Base-by-base conservation (phyloP, 2,113 vertebrate species). In the Pygoscelis antarcticus region DNA sequence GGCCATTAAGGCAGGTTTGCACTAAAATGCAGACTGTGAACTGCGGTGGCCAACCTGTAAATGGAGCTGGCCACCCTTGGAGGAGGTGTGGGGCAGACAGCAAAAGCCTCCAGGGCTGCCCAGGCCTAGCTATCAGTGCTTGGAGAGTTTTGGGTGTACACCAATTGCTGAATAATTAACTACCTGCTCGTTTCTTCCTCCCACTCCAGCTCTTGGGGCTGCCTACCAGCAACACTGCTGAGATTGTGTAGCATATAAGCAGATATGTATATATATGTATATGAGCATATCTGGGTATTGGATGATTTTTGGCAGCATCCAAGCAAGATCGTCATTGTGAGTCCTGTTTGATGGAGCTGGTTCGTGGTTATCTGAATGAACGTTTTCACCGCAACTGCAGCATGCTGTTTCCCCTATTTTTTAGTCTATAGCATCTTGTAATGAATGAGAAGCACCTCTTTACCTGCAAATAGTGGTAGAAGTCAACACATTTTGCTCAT, bases 251-350 rank as follows among this genome's bases (percentile, higher is more conserved):
- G 19, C 51, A 25, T 29, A 57, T 4, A 7, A 75, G 40, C 12
- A 55, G 55, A 23, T 7, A 7, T 2, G 15, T 29, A 7, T 3
- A 7, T 3, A 3, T 29, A 8, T 51, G 36, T 30, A 9, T 46
- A 2, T 34, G 29, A 10, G 12, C 17, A 10, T 46, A 34, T 14
- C 68, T 38, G 47, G 10, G 44, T 57, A 29, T 30, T 7, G 1
- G 36, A 30, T 36, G 26, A 38, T 32, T 70, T 80, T 64, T 10
- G 32, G 34, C 87, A 76, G 82, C 49, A 58, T 62, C 32, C 62
- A 46, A 11, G 32, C 32, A 29, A 38, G 36, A 40, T 46, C 0
- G 1, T 23, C 36, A 40, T 27, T 2, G 0, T 34, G 42, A 81
- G 54, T 18, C 54, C 49, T 40, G 8, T 58, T 14, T 52, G 64